Conservation (phyloP, 2,888 invertebrate species). For the Catocala fraxini region DNA sequence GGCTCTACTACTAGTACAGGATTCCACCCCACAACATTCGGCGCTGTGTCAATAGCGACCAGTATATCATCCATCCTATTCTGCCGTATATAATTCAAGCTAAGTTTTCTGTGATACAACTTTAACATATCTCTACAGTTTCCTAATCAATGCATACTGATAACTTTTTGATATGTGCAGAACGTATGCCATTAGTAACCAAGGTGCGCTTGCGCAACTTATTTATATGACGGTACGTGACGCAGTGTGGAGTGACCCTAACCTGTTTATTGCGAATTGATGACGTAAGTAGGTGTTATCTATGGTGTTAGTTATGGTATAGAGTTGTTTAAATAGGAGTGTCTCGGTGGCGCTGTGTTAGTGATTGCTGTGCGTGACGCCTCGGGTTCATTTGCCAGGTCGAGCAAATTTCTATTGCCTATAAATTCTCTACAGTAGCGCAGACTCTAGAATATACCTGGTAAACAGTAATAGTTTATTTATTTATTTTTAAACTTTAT, state of each 20-base stretch:
- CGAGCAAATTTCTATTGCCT: too few relatives aligned
- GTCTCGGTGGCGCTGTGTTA: too few relatives aligned
- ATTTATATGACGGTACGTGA: conserved; percentile 38
- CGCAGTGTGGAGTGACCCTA: conserved; percentile 37
- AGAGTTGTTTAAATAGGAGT: not conserved
- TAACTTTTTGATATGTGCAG: conserved; percentile 45
- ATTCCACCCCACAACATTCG: too few relatives aligned
- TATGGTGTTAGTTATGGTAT: not conserved
- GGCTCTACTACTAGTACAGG: too few relatives aligned
- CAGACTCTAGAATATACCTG: too few relatives aligned
- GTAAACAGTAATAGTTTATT: too few relatives aligned
- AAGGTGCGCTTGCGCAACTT: conserved; percentile 47
- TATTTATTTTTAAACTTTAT: too few relatives aligned
- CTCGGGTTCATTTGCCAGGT: too few relatives aligned
- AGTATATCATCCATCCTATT: too few relatives aligned
- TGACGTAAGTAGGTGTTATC: conserved; percentile 29
- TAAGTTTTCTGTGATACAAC: not conserved
- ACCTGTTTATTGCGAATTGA: conserved; percentile 44
- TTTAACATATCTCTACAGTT: conserved; percentile 7
- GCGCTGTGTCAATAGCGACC: too few relatives aligned
- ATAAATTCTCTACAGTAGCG: too few relatives aligned
- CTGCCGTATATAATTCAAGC: not conserved
- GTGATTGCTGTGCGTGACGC: too few relatives aligned
- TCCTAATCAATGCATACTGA: conserved; percentile 34
- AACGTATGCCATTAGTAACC: conserved; percentile 42